phyloP scores from a whole-genome alignment of 2,888 invertebrate genomes.

The Ypsolopha sequella region DNA sequence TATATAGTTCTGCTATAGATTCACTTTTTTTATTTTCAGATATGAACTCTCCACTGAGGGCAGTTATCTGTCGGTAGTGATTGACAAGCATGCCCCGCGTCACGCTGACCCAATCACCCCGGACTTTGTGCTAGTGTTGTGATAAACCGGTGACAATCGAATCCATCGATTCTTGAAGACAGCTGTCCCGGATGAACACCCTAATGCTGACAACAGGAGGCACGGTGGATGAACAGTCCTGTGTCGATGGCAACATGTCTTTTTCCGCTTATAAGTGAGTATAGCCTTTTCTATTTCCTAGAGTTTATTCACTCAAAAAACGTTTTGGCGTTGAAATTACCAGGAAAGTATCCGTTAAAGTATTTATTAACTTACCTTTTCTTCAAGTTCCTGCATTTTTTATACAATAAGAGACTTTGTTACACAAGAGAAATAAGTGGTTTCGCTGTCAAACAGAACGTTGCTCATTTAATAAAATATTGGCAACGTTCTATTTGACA shows the following conservation, averaged over 20 bases:
- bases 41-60: slow-evolving; percentile 16
- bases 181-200: slow-evolving; percentile 49
- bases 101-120: slow-evolving; percentile 31
- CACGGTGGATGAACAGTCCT: slow-evolving; percentile 54
- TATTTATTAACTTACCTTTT: no score
- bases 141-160: slow-evolving; percentile 10
- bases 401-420: no score
- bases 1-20: neutral
- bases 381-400: no score
- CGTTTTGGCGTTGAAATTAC: no score
- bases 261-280: slow-evolving; percentile 64
- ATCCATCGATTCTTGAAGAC: slow-evolving; percentile 16
- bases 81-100: slow-evolving; percentile 41
- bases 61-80: slow-evolving; percentile 32
- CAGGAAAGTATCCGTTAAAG: no score
- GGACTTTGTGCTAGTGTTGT: slow-evolving; percentile 44
- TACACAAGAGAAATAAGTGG: no score
- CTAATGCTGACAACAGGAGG: slow-evolving; percentile 63
- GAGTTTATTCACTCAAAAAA: no score
- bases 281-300: neutral
- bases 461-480: no score
- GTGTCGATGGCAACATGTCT: slow-evolving; percentile 59
- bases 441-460: no score
- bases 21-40: slow-evolving; percentile 27
- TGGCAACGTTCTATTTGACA: no score